These are phyloP conservation scores for Phocides pigmalion DNA, from an alignment of 1,140 invertebrate genomes.

Conservation along the genomic window DNA sequence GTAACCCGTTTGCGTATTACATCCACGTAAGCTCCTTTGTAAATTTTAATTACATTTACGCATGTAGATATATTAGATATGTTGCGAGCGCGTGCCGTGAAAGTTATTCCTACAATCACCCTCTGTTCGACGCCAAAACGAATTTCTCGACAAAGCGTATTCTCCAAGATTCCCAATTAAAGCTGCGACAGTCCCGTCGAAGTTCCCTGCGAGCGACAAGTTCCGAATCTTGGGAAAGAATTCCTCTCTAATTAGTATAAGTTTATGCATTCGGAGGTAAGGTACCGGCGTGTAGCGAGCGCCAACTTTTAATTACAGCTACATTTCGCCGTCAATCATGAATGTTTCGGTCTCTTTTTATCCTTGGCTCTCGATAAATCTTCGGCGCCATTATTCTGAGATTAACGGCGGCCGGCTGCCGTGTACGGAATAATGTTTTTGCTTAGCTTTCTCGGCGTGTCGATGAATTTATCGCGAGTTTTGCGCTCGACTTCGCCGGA, in stretches of 20 bases:
- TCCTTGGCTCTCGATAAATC: constrained; percentile 58
- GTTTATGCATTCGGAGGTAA: constrained; percentile 71
- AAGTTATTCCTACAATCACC: constrained; percentile 53
- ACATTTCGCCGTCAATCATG: constrained; percentile 62
- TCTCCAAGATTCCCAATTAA: constrained; percentile 79
- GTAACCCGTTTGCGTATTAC: constrained; percentile 46
- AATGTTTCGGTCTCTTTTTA: constrained; percentile 54
- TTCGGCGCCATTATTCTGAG: constrained; percentile 60
- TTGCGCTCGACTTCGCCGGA: constrained; percentile 38
- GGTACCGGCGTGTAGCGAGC: constrained; percentile 43
- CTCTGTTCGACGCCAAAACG: constrained; percentile 56
- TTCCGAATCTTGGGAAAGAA: constrained; percentile 76
- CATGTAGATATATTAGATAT: constrained; percentile 40
- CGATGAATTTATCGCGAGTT: constrained; percentile 52
- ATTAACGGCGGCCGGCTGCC: constrained; percentile 63
- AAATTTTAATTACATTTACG: constrained; percentile 53
- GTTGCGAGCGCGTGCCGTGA: constrained; percentile 35
- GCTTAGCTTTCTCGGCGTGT: constrained; percentile 50
- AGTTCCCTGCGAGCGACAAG: constrained; percentile 56
- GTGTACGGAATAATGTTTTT: constrained; percentile 64
- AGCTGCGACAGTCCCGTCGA: constrained; percentile 67
- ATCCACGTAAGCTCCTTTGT: constrained; percentile 51
- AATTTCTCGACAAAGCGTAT: constrained; percentile 72
- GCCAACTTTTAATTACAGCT: constrained; percentile 76
- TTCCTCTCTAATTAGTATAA: constrained; percentile 76